Evolutionary conservation across 2,888 invertebrate genomes (phyloP).

Genomic region (Machimus rusticus): DNA sequence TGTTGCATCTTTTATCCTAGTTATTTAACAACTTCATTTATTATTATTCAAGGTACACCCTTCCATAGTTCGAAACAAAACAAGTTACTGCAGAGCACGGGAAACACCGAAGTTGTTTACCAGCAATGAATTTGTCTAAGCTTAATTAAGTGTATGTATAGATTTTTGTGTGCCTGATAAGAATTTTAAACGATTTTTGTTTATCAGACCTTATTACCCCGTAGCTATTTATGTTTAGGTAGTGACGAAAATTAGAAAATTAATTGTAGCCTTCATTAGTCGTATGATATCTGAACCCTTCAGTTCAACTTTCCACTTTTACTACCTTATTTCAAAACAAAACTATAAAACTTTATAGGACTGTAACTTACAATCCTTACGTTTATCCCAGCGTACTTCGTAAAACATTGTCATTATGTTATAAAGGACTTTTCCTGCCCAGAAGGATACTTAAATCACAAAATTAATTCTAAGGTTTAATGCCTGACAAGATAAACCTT

Average conservation of each 20-base stretch:
- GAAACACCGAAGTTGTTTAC: too few species aligned
- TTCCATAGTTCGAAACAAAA: too few species aligned
- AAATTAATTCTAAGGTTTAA: constrained; percentile 21
- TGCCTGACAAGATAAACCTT: background rate
- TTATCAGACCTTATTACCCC: background rate
- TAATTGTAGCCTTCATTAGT: background rate
- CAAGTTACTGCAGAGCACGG: too few species aligned
- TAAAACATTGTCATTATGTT: background rate
- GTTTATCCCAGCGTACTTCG: background rate
- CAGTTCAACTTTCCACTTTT: background rate
- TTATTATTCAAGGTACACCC: too few species aligned
- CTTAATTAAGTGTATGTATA: too few species aligned
- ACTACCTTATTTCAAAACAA: background rate
- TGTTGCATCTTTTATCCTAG: too few species aligned
- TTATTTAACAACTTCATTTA: too few species aligned
- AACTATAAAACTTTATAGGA: background rate
- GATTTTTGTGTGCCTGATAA: background rate
- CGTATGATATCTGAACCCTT: background rate
- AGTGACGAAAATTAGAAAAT: background rate
- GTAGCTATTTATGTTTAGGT: background rate
- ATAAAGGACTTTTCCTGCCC: background rate
- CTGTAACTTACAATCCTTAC: background rate
- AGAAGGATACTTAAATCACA: background rate
- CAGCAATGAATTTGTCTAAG: too few species aligned
- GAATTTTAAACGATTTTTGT: background rate